These are phyloP conservation scores for Edolisoma coerulescens DNA, from an alignment of 2,113 vertebrate genomes.

Conservation along the genomic window DNA sequence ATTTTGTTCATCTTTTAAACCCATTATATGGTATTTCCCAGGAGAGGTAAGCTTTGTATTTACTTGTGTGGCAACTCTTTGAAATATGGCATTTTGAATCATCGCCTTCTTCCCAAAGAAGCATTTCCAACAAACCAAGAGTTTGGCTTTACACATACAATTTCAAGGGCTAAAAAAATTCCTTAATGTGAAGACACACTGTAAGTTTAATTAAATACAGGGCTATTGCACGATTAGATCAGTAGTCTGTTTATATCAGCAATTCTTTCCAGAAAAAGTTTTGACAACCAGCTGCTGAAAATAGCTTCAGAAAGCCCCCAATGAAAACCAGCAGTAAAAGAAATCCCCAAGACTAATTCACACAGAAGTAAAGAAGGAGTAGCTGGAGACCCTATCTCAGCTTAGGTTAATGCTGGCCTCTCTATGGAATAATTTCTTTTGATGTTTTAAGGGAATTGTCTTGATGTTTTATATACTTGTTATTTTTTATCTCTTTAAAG, in stretches of 20 bases:
- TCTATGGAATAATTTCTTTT: slow-evolving; percentile 20
- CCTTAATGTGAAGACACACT: background rate
- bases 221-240: background rate
- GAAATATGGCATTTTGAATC: background rate
- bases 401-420: background rate
- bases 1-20: slow-evolving; percentile 55
- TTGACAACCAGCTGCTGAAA: slow-evolving; percentile 8
- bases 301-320: background rate
- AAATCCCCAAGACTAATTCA: slow-evolving; percentile 31
- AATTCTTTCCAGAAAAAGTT: background rate
- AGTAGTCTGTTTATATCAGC: background rate
- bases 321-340: background rate
- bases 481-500: slow-evolving; percentile 17
- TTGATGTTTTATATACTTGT: background rate
- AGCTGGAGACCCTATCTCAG: background rate
- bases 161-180: background rate
- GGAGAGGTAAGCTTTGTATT: slow-evolving; percentile 10
- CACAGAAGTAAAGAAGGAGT: background rate
- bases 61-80: background rate
- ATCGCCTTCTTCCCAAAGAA: background rate
- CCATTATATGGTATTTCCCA: slow-evolving; percentile 17
- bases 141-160: background rate
- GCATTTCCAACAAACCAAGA: background rate
- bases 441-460: background rate
- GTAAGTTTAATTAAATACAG: background rate